Conservation (phyloP, 2,797 vertebrate genomes). For the Malacoraja senta region DNA sequence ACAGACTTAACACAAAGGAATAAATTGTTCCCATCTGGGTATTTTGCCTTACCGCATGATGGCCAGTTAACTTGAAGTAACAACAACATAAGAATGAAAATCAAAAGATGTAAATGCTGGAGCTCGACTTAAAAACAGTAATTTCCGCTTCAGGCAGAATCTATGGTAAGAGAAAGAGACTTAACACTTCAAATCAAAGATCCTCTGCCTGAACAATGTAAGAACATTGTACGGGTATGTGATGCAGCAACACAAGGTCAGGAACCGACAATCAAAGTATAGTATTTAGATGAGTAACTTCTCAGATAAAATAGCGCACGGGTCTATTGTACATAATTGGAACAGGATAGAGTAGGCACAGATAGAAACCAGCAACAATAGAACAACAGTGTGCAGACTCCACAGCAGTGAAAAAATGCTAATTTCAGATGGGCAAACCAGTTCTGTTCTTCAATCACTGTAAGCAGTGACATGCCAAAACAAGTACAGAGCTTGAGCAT, state of each 20-base stretch:
- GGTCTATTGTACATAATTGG: background rate
- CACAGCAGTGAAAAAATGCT: background rate
- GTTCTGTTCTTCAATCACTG: constrained; percentile 50
- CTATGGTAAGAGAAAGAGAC: too few species aligned
- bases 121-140: too few species aligned
- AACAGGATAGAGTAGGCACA: background rate
- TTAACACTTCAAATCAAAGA: too few species aligned
- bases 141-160: too few species aligned
- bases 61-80: background rate
- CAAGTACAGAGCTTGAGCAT: constrained; percentile 64
- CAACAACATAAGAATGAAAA: background rate
- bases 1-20: background rate
- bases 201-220: background rate
- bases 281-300: background rate
- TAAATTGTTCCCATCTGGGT: background rate
- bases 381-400: background rate
- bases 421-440: constrained; percentile 47
- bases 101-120: background rate
- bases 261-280: background rate
- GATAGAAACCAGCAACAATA: background rate
- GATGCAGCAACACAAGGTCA: background rate
- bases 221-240: background rate
- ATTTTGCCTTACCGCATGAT: background rate
- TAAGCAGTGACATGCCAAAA: constrained; percentile 66
- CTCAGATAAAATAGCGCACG: background rate